These are phyloP conservation scores for Pachymerium ferrugineum DNA, from an alignment of 2,888 invertebrate genomes.

Conservation along the genomic window DNA sequence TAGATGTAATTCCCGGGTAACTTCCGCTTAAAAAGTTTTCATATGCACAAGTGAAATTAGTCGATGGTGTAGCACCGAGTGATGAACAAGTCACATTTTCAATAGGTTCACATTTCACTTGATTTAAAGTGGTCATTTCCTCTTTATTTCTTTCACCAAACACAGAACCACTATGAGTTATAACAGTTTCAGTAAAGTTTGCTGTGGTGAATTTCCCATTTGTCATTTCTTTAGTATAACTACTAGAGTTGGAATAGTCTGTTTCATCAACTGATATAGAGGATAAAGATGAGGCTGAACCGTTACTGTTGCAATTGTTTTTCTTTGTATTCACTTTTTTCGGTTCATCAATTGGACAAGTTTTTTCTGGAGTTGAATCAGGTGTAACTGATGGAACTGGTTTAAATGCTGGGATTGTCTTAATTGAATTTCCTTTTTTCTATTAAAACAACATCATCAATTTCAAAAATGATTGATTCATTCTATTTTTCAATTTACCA, in stretches of 20 bases:
- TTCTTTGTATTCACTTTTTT: too few relatives aligned
- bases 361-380: constrained; percentile 80
- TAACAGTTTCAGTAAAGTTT: constrained; percentile 58
- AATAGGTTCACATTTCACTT: too few relatives aligned
- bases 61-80: constrained; percentile 23
- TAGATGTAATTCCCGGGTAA: constrained; percentile 27
- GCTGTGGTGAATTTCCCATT: constrained; percentile 51
- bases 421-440: constrained; percentile 61
- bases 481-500: constrained; percentile 73
- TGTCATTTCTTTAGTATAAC: constrained; percentile 31
- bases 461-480: too few relatives aligned
- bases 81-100: not conserved
- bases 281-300: not conserved
- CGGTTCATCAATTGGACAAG: constrained; percentile 41
- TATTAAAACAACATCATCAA: constrained; percentile 39
- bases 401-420: constrained; percentile 92
- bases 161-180: constrained; percentile 56
- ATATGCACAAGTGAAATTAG: constrained; percentile 34
- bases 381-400: constrained; percentile 78
- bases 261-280: constrained; percentile 44
- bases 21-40: constrained; percentile 38
- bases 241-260: constrained; percentile 20
- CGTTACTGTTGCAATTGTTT: too few relatives aligned
- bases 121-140: too few relatives aligned
- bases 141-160: constrained; percentile 43